phyloP scores from a whole-genome alignment of 2,797 vertebrate species.

The Valencia hispanica region DNA sequence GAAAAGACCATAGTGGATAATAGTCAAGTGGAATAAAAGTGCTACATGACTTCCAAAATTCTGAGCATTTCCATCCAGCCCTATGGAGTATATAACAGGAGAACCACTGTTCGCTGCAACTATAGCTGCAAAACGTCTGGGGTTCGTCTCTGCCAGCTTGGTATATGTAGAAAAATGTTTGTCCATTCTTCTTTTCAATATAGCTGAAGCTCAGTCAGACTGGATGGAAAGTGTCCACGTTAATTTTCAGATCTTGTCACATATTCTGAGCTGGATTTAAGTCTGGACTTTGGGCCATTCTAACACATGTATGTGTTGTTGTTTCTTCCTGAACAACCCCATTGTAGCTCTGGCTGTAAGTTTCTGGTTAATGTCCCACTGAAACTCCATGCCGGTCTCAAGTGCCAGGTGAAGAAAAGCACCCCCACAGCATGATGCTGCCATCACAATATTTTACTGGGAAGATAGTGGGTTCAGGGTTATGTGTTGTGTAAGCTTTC shows the following conservation, averaged over 20 bases:
- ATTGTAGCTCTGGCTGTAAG: neutral
- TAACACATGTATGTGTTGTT: no score
- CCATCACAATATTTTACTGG: neutral
- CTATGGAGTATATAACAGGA: neutral
- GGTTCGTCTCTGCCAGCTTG: neutral
- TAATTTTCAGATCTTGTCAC: neutral
- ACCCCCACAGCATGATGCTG: neutral
- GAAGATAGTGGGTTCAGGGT: no score
- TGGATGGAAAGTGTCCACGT: neutral
- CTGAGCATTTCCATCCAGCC: neutral
- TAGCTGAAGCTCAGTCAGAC: neutral
- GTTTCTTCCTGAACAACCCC: no score
- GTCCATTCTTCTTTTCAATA: neutral
- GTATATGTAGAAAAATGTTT: neutral
- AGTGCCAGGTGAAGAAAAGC: neutral
- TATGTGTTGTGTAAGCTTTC: no score
- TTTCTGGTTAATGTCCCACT: neutral
- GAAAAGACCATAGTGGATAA: neutral
- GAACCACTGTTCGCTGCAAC: neutral
- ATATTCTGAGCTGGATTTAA: neutral
- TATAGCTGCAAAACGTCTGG: neutral
- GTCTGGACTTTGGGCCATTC: neutral
- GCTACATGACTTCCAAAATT: neutral
- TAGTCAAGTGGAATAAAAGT: neutral
- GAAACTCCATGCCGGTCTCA: neutral